Evolutionary conservation across 1,140 invertebrate species (phyloP).

Genomic region (Augochlora pura): DNA sequence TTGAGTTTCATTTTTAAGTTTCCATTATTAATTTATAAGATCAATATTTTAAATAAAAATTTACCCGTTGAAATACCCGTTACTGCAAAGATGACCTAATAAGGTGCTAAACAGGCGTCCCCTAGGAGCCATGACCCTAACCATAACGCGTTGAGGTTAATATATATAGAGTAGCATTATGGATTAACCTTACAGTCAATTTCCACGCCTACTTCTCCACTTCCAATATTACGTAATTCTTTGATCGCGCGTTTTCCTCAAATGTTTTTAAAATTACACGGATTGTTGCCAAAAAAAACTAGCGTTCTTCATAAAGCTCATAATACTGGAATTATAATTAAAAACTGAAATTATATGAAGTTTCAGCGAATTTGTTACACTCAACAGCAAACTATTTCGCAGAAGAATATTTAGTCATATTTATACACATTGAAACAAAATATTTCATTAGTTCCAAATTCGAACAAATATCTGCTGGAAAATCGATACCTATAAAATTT

Average conservation of each 20-base stretch:
- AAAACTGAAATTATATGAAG: no score
- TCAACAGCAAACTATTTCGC: no score
- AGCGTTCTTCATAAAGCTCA: no score
- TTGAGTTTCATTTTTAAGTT: not conserved
- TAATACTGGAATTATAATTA: no score
- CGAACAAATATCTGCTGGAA: no score
- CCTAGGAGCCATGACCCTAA: not conserved
- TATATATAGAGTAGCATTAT: not conserved
- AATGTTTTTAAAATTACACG: not conserved
- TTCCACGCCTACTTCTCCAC: not conserved
- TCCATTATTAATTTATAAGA: not conserved
- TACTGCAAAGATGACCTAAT: not conserved
- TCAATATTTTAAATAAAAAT: not conserved
- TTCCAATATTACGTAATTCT: not conserved
- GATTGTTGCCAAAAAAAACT: not conserved
- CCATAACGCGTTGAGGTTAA: conserved; percentile 1
- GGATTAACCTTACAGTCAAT: conserved; percentile 5
- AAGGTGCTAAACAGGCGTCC: not conserved
- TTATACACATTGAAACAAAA: no score
- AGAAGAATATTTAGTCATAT: no score
- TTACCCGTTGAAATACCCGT: not conserved
- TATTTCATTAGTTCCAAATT: no score
- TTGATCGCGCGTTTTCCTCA: not conserved
- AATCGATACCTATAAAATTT: no score
- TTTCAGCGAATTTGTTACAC: no score